Evolutionary conservation across 2,113 vertebrate species (phyloP), one percentile per base, ranked within the genome.

Genomic region (Etheostoma spectabile): DNA sequence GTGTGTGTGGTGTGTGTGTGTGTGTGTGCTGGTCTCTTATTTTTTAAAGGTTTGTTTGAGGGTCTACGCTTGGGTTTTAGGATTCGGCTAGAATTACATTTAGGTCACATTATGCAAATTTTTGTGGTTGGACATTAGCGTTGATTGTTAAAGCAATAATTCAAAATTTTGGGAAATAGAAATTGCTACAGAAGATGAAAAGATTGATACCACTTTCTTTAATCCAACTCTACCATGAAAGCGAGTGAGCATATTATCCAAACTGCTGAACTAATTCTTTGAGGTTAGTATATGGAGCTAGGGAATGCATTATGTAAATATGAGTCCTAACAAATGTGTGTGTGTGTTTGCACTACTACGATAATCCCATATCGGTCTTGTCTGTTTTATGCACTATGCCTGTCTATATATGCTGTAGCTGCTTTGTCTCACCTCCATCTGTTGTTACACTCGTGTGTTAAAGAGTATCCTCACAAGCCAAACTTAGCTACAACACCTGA

Each of bases 351-450:
- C 68, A 68, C 35, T 33, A 46, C 27, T 7, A 19, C 22, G 76
- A 83, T 87, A 77, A 84, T 84, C 48, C 66, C 53, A 33, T 79
- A 84, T 77, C 64, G 64, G 48, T 68, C 82, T 70, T 64, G 76
- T 16, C 49, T 64, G 53, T 85, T 18, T 56, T 63, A 0, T 46
- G 66, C 16, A 57, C 46, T 55, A 22, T 22, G 55, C 42, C 51
- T 35, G 33, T 72, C 65, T 81, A 66, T 51, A 78, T 73, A 64
- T 65, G 42, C 64, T 38, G 48, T 7, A 65, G 64, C 77, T 67
- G 71, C 68, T 70, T 71, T 72, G 72, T 84, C 63, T 77, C 46
- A 73, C 65, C 57, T 65, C 16, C 35, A 67, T 62, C 45, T 66
- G 52, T 35, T 22, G 16, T 65, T 61, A 57, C 21, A 0, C 67